Conservation (phyloP, 2,797 vertebrate genomes). For the Chloroceryle inda region DNA sequence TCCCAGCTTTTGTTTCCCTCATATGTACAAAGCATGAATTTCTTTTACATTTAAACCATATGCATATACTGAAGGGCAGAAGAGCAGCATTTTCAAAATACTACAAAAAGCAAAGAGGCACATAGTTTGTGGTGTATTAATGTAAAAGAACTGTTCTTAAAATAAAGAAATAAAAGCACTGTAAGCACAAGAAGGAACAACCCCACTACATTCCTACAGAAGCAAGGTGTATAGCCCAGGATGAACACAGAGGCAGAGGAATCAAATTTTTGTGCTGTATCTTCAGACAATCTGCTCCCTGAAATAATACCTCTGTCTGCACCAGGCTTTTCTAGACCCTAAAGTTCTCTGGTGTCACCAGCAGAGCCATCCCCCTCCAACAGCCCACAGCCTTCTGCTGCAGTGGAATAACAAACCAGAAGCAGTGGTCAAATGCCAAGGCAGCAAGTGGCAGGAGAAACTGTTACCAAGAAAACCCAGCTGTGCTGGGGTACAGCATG, state of each 20-base stretch:
- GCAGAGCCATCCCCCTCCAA: background rate
- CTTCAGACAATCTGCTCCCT: background rate
- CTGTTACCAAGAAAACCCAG: conserved; percentile 22
- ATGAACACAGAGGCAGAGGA: background rate
- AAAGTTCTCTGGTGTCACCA: background rate
- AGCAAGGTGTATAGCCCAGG: background rate
- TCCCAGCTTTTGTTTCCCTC: background rate
- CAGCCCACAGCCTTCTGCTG: conserved; percentile 28
- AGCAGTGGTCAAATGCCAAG: conserved; percentile 11
- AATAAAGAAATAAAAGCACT: background rate
- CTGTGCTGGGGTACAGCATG: background rate
- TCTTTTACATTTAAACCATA: background rate
- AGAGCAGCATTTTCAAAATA: background rate
- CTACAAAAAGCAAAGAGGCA: background rate
- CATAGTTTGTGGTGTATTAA: background rate
- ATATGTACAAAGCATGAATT: background rate
- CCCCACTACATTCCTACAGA: background rate
- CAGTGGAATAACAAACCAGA: background rate
- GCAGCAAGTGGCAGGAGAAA: conserved; percentile 21
- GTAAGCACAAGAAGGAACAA: background rate
- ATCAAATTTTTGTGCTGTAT: background rate
- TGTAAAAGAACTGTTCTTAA: background rate
- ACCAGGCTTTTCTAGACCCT: background rate
- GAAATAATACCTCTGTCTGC: background rate
- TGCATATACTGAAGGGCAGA: background rate